These are phyloP conservation scores for Listronotus oregonensis DNA, from an alignment of 1,140 invertebrate species.

Conservation along the genomic window DNA sequence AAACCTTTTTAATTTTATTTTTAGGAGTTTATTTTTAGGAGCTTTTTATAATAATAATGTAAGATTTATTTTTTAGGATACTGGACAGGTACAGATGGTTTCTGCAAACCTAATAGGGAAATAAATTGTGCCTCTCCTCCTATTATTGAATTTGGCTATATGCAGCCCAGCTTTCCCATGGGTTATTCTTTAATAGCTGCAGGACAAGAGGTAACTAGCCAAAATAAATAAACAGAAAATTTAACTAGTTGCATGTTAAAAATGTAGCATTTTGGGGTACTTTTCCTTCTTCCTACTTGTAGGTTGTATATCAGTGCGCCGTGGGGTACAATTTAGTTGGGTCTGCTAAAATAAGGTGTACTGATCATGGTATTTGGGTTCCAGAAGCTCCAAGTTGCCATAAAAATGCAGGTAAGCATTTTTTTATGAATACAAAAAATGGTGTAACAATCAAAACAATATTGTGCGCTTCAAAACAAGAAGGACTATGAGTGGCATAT, in stretches of 20 bases:
- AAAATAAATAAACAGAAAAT: too few species aligned
- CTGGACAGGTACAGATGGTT: conserved; percentile 51
- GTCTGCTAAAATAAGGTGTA: conserved; percentile 50
- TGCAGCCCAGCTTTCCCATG: not conserved
- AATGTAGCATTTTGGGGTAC: too few species aligned
- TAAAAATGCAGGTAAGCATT: conserved; percentile 5
- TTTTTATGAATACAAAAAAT: not conserved
- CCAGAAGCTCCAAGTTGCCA: conserved; percentile 42
- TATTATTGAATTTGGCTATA: conserved; percentile 50
- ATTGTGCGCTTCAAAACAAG: too few species aligned
- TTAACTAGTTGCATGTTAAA: too few species aligned
- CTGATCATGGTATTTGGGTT: conserved; percentile 56
- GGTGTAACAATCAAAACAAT: too few species aligned
- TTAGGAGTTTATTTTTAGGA: too few species aligned
- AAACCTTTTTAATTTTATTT: too few species aligned
- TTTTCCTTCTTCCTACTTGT: conserved; percentile 26
- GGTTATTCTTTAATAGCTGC: conserved; percentile 16
- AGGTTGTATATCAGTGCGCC: conserved; percentile 55
- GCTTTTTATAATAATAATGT: too few species aligned
- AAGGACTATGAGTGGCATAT: too few species aligned
- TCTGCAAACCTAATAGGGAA: conserved; percentile 40
- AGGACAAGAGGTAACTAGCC: conserved; percentile 41
- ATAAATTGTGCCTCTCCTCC: conserved; percentile 43
- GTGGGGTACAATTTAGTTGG: conserved; percentile 56
- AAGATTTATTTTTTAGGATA: not conserved